Evolutionary conservation across 2,113 vertebrate genomes (phyloP).

Genomic region (Notothenia coriiceps): DNA sequence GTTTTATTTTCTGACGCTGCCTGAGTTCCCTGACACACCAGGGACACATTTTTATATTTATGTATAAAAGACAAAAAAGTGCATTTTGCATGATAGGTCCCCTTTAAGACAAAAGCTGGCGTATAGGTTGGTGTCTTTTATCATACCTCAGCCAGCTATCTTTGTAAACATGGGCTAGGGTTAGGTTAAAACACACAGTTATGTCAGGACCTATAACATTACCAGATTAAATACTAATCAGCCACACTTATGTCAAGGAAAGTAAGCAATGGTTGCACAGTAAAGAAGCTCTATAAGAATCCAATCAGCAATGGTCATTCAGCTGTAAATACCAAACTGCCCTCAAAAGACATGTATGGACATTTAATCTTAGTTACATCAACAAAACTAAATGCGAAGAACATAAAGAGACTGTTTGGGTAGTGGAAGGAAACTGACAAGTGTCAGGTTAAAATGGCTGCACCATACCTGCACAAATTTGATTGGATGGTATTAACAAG

Average conservation of each 20-base stretch:
- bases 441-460: slow-evolving; percentile 5
- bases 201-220: background rate
- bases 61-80: no score
- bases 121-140: no score
- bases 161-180: no score
- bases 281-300: background rate
- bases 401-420: background rate
- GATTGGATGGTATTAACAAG: slow-evolving; percentile 1
- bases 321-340: background rate
- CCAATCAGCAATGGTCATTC: background rate
- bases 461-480: background rate
- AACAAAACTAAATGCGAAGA: background rate
- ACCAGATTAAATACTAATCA: background rate
- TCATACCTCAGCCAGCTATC: no score
- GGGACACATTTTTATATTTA: no score
- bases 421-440: background rate
- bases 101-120: no score
- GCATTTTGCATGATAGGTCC: no score
- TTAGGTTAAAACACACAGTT: background rate
- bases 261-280: background rate
- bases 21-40: no score
- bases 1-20: no score
- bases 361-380: background rate
- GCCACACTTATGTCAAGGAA: background rate
- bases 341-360: background rate